phyloP scores from a whole-genome alignment of 92 coral and sea anemone species.

The Ricordea florida region DNA sequence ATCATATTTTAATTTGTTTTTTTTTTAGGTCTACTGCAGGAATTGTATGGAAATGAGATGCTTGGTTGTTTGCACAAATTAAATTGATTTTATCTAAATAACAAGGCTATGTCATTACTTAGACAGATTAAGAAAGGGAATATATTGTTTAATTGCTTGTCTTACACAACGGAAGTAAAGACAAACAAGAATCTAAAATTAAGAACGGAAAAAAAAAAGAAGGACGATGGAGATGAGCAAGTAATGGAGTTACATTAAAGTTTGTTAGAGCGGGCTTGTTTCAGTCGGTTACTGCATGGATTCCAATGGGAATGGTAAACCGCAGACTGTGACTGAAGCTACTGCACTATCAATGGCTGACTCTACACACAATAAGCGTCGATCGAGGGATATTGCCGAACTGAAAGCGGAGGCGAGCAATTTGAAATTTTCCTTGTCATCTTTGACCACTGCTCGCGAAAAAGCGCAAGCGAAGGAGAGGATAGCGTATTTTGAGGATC shows the following conservation, averaged over 20 bases:
- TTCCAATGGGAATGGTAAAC: background rate
- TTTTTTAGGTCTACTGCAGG: no score
- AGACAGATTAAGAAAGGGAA: no score
- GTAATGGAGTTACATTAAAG: no score
- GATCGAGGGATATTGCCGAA: slow-evolving; percentile 24
- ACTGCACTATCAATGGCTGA: background rate
- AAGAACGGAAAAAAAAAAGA: background rate
- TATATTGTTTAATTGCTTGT: background rate
- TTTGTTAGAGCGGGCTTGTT: no score
- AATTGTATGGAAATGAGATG: slow-evolving; percentile 25
- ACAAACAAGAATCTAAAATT: background rate
- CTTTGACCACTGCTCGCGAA: slow-evolving; percentile 51
- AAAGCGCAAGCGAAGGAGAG: slow-evolving; percentile 34
- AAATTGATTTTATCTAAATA: background rate
- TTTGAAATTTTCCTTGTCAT: slow-evolving; percentile 45
- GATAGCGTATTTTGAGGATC: slow-evolving; percentile 39
- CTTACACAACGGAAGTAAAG: background rate
- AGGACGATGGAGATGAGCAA: no score
- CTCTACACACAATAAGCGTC: slow-evolving; percentile 2
- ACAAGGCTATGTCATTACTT: background rate
- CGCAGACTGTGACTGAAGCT: background rate
- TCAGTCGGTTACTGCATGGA: no score
- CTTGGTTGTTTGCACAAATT: slow-evolving; percentile 21
- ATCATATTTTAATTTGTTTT: no score
- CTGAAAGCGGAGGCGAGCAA: slow-evolving; percentile 62